Evolutionary conservation across 2,888 invertebrate species (phyloP).

Genomic region (Antitype chi): DNA sequence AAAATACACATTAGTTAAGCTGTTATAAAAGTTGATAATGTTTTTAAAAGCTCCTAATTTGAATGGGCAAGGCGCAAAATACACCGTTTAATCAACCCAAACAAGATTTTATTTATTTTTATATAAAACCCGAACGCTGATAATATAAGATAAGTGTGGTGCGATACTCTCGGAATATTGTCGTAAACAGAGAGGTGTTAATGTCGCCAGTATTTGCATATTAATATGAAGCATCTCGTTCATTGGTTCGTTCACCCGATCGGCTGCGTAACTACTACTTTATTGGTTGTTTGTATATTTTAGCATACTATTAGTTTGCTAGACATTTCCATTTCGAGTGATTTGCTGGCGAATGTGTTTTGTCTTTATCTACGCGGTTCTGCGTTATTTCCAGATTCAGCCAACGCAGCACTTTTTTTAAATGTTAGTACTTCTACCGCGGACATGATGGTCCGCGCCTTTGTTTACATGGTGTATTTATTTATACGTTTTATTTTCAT

Average conservation of each 20-base stretch:
- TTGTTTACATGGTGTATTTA: no score
- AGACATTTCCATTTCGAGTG: conserved; percentile 17
- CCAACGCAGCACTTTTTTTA: no score
- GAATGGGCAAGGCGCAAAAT: not conserved
- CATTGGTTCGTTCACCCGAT: conserved; percentile 59
- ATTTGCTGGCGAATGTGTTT: conserved; percentile 27
- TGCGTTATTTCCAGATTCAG: not conserved
- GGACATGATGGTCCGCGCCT: no score
- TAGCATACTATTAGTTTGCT: conserved; percentile 54
- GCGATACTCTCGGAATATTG: conserved; percentile 37
- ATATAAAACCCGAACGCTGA: not conserved
- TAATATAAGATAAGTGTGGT: conserved; percentile 17
- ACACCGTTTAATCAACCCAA: conserved; percentile 14
- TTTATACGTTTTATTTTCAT: no score
- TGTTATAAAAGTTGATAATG: conserved; percentile 6
- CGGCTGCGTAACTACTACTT: conserved; percentile 49
- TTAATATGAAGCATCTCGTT: conserved; percentile 54
- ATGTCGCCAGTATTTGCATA: conserved; percentile 58
- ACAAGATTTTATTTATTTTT: conserved; percentile 21
- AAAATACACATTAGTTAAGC: conserved; percentile 14
- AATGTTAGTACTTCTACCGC: no score
- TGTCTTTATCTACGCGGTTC: not conserved
- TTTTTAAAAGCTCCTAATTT: conserved; percentile 20
- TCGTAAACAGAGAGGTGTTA: conserved; percentile 56
- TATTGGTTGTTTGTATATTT: conserved; percentile 58